Conservation (phyloP, 2,797 vertebrate genomes). For the Protonibea diacanthus region DNA sequence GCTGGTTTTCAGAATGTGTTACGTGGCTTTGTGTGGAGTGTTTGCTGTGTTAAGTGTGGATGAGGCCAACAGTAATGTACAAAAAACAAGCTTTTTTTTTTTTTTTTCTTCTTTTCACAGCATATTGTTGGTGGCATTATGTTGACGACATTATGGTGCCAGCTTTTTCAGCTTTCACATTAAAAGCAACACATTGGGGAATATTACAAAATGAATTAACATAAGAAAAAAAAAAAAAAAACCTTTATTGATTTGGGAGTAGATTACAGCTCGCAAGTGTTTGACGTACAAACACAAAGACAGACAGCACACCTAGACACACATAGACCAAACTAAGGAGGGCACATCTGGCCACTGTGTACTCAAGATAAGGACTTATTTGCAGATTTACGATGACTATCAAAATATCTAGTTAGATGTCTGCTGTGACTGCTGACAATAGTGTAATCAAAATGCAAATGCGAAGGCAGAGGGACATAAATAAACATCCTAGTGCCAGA, state of each 20-base stretch:
- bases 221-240: slow-evolving; percentile 30
- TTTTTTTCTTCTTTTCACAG: neutral
- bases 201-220: slow-evolving; percentile 54
- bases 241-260: slow-evolving; percentile 59
- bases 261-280: slow-evolving; percentile 61
- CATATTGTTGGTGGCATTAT: slow-evolving; percentile 39
- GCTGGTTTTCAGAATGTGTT: slow-evolving; percentile 52
- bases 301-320: slow-evolving; percentile 42
- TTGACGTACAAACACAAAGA: slow-evolving; percentile 53
- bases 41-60: slow-evolving; percentile 61
- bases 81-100: slow-evolving; percentile 63
- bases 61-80: slow-evolving; percentile 65
- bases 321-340: slow-evolving; percentile 59
- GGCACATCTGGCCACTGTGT: slow-evolving; percentile 85
- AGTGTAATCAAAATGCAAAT: slow-evolving; percentile 89
- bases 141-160: slow-evolving; percentile 1
- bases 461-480: slow-evolving; percentile 78
- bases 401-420: slow-evolving; percentile 84
- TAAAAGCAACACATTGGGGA: slow-evolving; percentile 51
- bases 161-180: slow-evolving; percentile 32
- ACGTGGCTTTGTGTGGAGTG: slow-evolving; percentile 60
- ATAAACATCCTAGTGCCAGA: slow-evolving; percentile 77
- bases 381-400: slow-evolving; percentile 87
- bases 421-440: slow-evolving; percentile 83
- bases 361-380: slow-evolving; percentile 86